Conservation (phyloP, 2,797 vertebrate species). For the Ataeniobius toweri region DNA sequence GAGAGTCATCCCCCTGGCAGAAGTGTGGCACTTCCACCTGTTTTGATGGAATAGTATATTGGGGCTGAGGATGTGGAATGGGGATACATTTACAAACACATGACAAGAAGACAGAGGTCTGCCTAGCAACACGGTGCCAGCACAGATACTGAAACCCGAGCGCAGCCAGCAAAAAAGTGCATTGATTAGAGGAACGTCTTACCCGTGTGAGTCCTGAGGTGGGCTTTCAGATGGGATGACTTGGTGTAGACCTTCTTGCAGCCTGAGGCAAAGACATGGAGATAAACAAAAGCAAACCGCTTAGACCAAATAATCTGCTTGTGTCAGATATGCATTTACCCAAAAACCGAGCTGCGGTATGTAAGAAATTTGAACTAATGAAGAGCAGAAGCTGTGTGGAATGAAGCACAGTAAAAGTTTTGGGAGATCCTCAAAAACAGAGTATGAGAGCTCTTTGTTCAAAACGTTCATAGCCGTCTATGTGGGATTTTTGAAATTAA, state of each 20-base stretch:
- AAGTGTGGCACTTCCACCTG: conserved; percentile 80
- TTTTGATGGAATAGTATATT: conserved; percentile 80
- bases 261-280: conserved; percentile 78
- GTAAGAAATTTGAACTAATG: conserved; percentile 61
- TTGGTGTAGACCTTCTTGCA: conserved; percentile 99
- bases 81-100: conserved; percentile 80
- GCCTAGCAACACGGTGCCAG: conserved; percentile 79
- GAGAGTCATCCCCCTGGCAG: conserved; percentile 72
- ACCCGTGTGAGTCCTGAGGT: conserved; percentile 99
- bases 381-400: conserved; percentile 54
- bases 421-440: conserved; percentile 20
- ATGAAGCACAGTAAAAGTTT: conserved; percentile 31
- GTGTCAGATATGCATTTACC: conserved; percentile 57
- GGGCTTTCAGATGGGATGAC: conserved; percentile 98
- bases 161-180: conserved; percentile 43
- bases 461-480: conserved; percentile 4
- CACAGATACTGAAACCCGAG: conserved; percentile 73
- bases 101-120: conserved; percentile 80
- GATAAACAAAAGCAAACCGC: conserved; percentile 65
- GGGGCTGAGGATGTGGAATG: conserved; percentile 71
- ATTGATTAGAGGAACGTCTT: conserved; percentile 73
- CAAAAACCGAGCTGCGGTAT: conserved; percentile 50
- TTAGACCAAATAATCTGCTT: conserved; percentile 53
- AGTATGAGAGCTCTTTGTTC: not conserved
- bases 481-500: not conserved